Percentiles rank a stretch among this genome's conserved stretches.
phyloP scores from a whole-genome alignment of 92 coral and sea anemone species.

The Pocillopora meandrina region DNA sequence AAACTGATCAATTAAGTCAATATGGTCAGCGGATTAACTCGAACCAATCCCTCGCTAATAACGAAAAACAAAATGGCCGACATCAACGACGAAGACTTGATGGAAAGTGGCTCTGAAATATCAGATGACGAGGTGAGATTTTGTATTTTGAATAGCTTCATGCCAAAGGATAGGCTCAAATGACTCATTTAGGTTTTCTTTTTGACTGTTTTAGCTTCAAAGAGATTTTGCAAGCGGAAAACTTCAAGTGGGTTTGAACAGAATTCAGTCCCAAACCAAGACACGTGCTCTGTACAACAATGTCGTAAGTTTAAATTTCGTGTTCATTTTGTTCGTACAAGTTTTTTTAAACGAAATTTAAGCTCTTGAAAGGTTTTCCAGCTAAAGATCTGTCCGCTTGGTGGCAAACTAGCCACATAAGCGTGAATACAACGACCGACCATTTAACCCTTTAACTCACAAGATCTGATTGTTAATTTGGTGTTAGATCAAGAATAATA shows the following conservation, averaged over 20 bases:
- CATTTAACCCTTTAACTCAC: no score
- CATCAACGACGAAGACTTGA: background rate
- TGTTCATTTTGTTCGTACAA: background rate
- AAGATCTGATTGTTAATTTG: no score
- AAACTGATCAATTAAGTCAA: background rate
- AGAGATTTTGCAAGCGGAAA: conserved; percentile 85
- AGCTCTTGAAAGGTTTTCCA: no score
- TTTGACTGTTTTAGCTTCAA: conserved; percentile 65
- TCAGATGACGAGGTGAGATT: conserved; percentile 40
- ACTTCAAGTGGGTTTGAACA: conserved; percentile 89
- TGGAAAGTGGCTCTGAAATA: conserved; percentile 32
- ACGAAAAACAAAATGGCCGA: conserved; percentile 38
- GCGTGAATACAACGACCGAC: no score
- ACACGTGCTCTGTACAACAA: conserved; percentile 85
- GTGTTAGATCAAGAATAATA: no score
- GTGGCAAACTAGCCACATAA: no score
- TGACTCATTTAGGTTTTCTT: background rate
- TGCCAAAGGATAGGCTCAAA: no score
- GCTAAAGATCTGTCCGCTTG: no score
- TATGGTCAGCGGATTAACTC: conserved; percentile 13
- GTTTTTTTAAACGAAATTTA: no score
- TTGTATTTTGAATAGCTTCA: background rate
- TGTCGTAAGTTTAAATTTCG: conserved; percentile 62
- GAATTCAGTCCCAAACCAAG: conserved; percentile 19
- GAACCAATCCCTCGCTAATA: conserved; percentile 8